Conservation (phyloP, 2,888 invertebrate genomes). For the Chloroclystis v-ata region DNA sequence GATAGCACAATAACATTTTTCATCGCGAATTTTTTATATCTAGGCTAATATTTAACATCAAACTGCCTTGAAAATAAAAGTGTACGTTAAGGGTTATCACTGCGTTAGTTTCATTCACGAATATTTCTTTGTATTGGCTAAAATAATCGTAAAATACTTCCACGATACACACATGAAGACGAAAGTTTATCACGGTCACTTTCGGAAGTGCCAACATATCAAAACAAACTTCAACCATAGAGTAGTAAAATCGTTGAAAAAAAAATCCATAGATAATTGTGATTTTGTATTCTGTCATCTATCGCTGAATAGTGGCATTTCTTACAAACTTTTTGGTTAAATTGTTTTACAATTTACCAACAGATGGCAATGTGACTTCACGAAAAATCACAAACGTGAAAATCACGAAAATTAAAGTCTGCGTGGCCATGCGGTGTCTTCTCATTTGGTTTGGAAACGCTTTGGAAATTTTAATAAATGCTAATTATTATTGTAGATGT, state of each 20-base stretch:
- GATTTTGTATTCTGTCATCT: not conserved
- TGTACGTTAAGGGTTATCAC: slow-evolving; percentile 17
- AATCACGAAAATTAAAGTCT: no score
- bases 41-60: slow-evolving; percentile 22
- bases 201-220: slow-evolving; percentile 47
- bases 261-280: not conserved
- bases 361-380: no score
- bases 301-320: not conserved
- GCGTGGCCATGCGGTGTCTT: no score
- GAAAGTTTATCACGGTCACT: slow-evolving; percentile 59
- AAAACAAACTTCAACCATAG: slow-evolving; percentile 5
- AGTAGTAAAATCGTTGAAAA: not conserved
- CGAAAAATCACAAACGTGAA: no score
- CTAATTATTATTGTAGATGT: no score
- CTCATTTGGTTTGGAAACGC: no score
- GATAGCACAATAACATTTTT: slow-evolving; percentile 76
- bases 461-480: no score
- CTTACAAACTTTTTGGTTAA: not conserved
- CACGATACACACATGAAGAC: slow-evolving; percentile 55
- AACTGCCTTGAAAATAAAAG: slow-evolving; percentile 16
- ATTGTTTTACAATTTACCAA: not conserved
- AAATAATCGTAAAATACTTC: slow-evolving; percentile 40
- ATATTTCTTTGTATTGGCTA: slow-evolving; percentile 2
- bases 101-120: slow-evolving; percentile 7
- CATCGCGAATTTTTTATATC: slow-evolving; percentile 20